phyloP scores from a whole-genome alignment of 2,888 invertebrate species.

The Cenopis cana region DNA sequence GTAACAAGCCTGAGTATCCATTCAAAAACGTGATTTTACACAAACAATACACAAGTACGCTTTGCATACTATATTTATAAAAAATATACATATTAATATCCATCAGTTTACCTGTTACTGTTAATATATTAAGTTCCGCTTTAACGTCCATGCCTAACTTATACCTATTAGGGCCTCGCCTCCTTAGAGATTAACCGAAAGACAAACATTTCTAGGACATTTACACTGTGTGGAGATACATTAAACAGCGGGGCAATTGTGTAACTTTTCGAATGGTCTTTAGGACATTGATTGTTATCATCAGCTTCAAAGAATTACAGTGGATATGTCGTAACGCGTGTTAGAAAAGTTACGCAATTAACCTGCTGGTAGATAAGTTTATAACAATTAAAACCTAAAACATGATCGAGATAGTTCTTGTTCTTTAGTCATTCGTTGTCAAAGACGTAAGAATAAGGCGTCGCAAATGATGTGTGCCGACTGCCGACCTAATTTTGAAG shows the following conservation, averaged over 20 bases:
- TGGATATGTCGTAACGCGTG: no score
- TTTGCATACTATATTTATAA: constrained; percentile 51
- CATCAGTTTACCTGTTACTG: constrained; percentile 40
- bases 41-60: constrained; percentile 48
- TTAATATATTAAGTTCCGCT: constrained; percentile 40
- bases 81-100: constrained; percentile 54
- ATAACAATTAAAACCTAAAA: constrained; percentile 11
- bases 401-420: constrained; percentile 8
- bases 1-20: constrained; percentile 42
- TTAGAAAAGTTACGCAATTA: no score
- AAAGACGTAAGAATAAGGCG: constrained; percentile 4
- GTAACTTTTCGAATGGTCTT: no score
- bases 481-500: no score
- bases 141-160: constrained; percentile 53
- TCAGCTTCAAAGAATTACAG: no score
- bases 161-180: constrained; percentile 50
- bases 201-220: neutral
- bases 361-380: neutral
- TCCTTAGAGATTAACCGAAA: neutral
- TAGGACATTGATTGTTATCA: no score
- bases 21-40: constrained; percentile 31
- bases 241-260: neutral
- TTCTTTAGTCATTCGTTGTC: constrained; percentile 31
- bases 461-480: neutral
- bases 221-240: neutral